These are phyloP conservation scores for Chironomus tepperi DNA, from an alignment of 1,140 invertebrate species.

Conservation along the genomic window DNA sequence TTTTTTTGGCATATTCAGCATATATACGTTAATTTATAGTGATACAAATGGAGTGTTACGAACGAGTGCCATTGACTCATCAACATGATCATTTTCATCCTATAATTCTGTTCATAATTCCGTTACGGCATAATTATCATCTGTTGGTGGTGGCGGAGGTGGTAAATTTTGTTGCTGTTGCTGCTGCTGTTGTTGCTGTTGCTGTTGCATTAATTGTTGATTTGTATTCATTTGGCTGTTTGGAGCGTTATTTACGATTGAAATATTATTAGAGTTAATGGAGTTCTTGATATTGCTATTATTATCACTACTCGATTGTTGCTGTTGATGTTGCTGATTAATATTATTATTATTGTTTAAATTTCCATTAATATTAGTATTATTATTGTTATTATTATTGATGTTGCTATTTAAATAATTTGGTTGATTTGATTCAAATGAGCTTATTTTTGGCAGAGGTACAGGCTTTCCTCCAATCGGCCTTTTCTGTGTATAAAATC, in stretches of 20 bases:
- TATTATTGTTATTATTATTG: background rate
- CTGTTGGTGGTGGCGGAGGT: constrained; percentile 34
- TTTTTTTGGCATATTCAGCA: background rate
- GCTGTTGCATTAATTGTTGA: too few relatives aligned
- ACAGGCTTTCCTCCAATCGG: constrained; percentile 40
- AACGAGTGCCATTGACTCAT: background rate
- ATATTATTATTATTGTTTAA: constrained; percentile 21
- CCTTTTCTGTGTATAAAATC: constrained; percentile 38
- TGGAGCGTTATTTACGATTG: constrained; percentile 26
- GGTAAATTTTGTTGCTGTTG: constrained; percentile 29
- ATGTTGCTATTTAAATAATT: constrained; percentile 6
- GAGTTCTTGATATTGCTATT: constrained; percentile 25
- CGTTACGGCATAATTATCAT: background rate
- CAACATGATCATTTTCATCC: background rate
- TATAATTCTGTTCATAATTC: constrained; percentile 22
- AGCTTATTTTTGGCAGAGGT: constrained; percentile 38
- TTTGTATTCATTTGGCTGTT: constrained; percentile 26
- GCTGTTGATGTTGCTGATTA: background rate
- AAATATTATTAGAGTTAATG: constrained; percentile 30
- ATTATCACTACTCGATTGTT: constrained; percentile 18
- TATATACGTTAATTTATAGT: background rate
- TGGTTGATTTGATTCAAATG: constrained; percentile 27
- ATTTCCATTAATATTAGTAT: constrained; percentile 30
- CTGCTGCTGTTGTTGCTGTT: background rate
- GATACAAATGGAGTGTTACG: constrained; percentile 10